Percentiles rank a stretch among this genome's conserved stretches.
Conservation (phyloP, 2,113 vertebrate genomes). For the Tupaia tana region DNA sequence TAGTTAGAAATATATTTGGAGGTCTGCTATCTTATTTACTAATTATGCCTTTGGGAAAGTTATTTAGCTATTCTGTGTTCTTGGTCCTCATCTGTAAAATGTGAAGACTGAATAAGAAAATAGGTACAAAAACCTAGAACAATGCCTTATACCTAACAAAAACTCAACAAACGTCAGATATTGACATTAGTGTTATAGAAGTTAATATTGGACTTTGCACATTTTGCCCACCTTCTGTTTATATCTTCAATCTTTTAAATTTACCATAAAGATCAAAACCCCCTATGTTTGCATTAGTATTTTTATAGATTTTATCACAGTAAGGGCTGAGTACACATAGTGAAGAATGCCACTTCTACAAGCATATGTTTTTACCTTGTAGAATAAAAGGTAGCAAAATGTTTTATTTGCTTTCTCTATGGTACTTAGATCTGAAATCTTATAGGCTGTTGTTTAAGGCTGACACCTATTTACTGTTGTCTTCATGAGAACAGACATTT, state of each 20-base stretch:
- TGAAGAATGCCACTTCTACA: background rate
- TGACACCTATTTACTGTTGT: conserved; percentile 21
- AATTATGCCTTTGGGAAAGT: background rate
- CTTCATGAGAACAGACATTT: background rate
- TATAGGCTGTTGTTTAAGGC: background rate
- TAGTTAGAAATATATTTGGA: background rate
- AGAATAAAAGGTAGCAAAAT: background rate
- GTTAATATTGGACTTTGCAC: background rate
- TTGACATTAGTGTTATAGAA: background rate
- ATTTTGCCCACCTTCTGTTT: background rate
- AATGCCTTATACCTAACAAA: background rate
- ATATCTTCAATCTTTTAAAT: background rate
- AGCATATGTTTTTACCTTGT: background rate
- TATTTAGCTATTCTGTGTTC: background rate
- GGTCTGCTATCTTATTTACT: background rate
- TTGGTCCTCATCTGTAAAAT: background rate
- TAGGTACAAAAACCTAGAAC: background rate
- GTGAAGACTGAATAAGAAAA: background rate
- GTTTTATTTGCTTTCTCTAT: conserved; percentile 36
- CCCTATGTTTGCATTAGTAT: background rate
- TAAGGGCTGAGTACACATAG: background rate
- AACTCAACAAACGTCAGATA: background rate
- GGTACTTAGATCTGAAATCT: conserved; percentile 8
- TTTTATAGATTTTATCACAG: conserved; percentile 20
- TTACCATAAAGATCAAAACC: background rate